phyloP scores from a whole-genome alignment of 2,113 vertebrate species.

The Otolemur garnettii region DNA sequence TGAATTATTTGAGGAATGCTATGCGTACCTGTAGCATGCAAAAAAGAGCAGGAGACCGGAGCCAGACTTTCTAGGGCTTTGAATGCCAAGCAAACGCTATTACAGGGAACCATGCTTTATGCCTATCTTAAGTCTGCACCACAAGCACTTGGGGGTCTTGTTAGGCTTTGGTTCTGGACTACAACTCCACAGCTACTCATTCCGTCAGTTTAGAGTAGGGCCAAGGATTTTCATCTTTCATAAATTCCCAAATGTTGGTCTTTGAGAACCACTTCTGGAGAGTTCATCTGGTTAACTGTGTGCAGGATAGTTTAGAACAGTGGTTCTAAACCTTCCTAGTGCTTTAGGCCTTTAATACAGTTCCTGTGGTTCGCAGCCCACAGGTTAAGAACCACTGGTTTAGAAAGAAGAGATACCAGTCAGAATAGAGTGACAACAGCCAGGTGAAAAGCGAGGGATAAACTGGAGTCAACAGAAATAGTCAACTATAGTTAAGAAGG shows the following conservation, averaged over 20 bases:
- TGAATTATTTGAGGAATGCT: not conserved
- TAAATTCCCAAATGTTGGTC: not conserved
- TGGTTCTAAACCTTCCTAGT: too few species aligned
- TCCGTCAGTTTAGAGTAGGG: not conserved
- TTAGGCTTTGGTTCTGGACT: too few species aligned
- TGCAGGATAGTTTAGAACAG: not conserved
- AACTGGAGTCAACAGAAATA: not conserved
- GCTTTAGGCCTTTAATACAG: too few species aligned
- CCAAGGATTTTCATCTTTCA: not conserved
- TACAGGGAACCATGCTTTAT: not conserved
- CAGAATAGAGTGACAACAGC: not conserved
- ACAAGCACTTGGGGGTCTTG: not conserved
- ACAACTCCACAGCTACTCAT: not conserved
- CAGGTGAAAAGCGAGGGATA: not conserved
- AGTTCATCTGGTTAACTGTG: not conserved
- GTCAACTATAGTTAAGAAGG: not conserved
- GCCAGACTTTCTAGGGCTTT: not conserved
- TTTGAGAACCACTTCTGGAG: not conserved
- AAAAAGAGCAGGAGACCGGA: not conserved
- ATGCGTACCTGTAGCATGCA: not conserved
- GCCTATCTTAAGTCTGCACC: not conserved
- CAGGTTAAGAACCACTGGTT: too few species aligned
- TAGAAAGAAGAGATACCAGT: not conserved
- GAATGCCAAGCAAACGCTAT: not conserved
- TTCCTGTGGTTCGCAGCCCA: too few species aligned